Base-by-base conservation (phyloP, 2,888 invertebrate species). In the Netelia inedita region DNA sequence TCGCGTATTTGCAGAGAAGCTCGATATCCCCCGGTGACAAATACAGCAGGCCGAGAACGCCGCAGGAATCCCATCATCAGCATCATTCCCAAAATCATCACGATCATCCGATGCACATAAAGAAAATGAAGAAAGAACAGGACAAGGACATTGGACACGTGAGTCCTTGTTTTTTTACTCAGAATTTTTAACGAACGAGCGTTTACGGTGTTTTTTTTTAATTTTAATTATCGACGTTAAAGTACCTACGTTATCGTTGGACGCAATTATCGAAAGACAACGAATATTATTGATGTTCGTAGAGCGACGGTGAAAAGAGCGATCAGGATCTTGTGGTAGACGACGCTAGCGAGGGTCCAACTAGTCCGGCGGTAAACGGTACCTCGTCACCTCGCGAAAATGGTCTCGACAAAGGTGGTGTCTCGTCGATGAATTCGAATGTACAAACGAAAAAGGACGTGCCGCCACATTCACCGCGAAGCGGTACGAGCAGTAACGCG, bases 241-340 rank as follows among this genome's bases (percentile, higher is more conserved):
- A 50, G 14, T 50, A 1, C 9, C 1, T 50, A 1, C 9, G 10
- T 50, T 50, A 50, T 50, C 10, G 14, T 50, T 50, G 1, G 10
- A 5, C 50, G 50, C 6, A 11, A 50, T 50, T 50, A 50, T 50
- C 50, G 50, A 50, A 11, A 5, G 6, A 50, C 50, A 50, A 50
- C n/a, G n/a, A 50, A 9, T 9, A 9, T 3, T 14, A 28, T 28
- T 28, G n/a, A 28, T 28, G 28, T 28, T 28, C 5, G 95, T 96
- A 96, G 92, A 97, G 96, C 92, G 97, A 97, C 94, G 97, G 97
- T 69, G 97, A 97, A 92, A 97, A 97, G 93, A 97, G 97, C 92
- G 98, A 98, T 92, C 97, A 98, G 94, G 98, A 98, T 93, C 94
- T 99, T 90, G 98, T 99, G 82, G 98, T 99, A 71, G 99, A 99